Evolutionary conservation across 2,797 vertebrate species (phyloP).

Genomic region (Anabacerthia variegaticeps): DNA sequence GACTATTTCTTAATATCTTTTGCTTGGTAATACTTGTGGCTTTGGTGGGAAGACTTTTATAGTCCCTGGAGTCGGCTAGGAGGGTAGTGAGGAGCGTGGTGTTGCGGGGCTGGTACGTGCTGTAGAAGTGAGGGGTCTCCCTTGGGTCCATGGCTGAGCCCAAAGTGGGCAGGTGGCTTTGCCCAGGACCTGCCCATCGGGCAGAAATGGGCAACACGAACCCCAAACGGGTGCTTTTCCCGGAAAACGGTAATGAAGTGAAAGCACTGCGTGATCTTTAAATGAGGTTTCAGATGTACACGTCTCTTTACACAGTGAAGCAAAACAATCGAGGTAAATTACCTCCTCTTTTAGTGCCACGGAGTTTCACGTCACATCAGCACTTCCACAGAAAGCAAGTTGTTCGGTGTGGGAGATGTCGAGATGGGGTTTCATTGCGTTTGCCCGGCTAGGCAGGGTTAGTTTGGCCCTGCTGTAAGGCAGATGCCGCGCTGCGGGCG

Average conservation of each 20-base stretch:
- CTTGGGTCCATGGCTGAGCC: background rate
- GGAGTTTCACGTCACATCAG: background rate
- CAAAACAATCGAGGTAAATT: background rate
- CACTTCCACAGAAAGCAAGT: background rate
- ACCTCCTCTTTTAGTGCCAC: background rate
- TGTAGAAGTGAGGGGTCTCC: background rate
- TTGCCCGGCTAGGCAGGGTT: slow-evolving; percentile 62
- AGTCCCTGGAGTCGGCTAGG: background rate
- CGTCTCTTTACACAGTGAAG: background rate
- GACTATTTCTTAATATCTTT: slow-evolving; percentile 1
- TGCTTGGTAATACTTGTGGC: background rate
- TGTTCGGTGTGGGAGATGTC: slow-evolving; percentile 26
- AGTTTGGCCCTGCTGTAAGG: background rate
- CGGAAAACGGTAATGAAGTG: background rate
- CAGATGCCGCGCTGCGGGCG: no score
- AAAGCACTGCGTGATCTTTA: background rate
- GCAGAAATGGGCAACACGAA: background rate
- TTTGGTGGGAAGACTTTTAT: slow-evolving; percentile 4
- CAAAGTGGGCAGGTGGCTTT: background rate
- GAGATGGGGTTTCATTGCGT: slow-evolving; percentile 64
- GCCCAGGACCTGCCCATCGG: background rate
- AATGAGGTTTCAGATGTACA: slow-evolving; percentile 10
- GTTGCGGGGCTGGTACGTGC: background rate
- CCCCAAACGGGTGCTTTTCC: background rate
- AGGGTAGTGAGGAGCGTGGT: background rate